Conservation (phyloP, 2,888 invertebrate species). For the Pyrrhia umbra region DNA sequence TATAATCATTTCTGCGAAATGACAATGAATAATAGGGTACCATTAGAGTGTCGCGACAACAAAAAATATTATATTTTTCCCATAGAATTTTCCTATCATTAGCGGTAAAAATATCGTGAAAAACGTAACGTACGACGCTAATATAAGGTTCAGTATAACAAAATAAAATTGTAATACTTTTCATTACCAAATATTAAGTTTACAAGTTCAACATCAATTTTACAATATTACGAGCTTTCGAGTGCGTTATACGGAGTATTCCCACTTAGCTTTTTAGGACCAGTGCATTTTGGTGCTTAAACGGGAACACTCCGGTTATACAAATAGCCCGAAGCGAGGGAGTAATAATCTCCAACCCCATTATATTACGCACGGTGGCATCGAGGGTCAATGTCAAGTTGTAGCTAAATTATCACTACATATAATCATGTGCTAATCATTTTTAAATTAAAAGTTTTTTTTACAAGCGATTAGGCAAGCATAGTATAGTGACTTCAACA, state of each 20-base stretch:
- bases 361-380: constrained; percentile 4
- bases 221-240: constrained; percentile 18
- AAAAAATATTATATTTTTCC: too few relatives aligned
- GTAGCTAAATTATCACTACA: constrained; percentile 6
- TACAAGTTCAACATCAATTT: constrained; percentile 26
- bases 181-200: neutral
- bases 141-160: too few relatives aligned
- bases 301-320: neutral
- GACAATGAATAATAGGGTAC: neutral
- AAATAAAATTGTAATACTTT: too few relatives aligned
- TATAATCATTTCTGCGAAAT: neutral
- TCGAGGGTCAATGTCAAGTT: constrained; percentile 6
- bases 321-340: constrained; percentile 15
- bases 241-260: too few relatives aligned
- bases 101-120: too few relatives aligned
- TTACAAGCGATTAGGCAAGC: too few relatives aligned
- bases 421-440: neutral
- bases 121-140: too few relatives aligned
- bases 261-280: too few relatives aligned
- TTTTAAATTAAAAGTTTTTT: too few relatives aligned
- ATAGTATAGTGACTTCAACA: too few relatives aligned
- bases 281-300: neutral
- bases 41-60: neutral
- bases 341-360: constrained; percentile 19
- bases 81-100: too few relatives aligned